Conservation (phyloP, 2,888 invertebrate species). For the Troides aeacus region DNA sequence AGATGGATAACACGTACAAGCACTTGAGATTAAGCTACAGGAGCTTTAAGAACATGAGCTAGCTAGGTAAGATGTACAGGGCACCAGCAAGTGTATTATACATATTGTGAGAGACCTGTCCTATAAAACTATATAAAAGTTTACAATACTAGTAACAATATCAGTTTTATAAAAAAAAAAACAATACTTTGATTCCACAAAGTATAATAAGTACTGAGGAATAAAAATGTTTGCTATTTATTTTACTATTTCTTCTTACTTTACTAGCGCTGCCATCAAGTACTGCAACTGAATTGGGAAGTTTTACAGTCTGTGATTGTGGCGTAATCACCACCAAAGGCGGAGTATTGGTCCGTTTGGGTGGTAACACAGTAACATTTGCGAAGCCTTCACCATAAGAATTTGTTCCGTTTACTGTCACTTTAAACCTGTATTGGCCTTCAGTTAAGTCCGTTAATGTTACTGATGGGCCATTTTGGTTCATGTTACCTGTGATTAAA, state of each 20-base stretch:
- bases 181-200: no score
- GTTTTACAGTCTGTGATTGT: constrained; percentile 89
- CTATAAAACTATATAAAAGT: no score
- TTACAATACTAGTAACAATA: no score
- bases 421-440: constrained; percentile 93
- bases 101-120: no score
- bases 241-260: constrained; percentile 44
- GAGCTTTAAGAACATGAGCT: no score
- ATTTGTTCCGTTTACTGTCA: constrained; percentile 87
- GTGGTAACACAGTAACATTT: constrained; percentile 94
- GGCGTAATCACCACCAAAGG: constrained; percentile 94
- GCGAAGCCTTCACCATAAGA: constrained; percentile 91
- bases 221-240: background rate
- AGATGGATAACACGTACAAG: no score
- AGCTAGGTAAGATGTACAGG: no score
- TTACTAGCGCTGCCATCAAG: constrained; percentile 91
- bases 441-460: constrained; percentile 91
- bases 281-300: constrained; percentile 94
- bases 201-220: background rate
- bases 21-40: no score
- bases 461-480: constrained; percentile 91
- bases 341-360: constrained; percentile 89
- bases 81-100: no score
- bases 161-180: no score
- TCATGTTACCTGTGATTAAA: constrained; percentile 83